Percentiles rank a stretch among this genome's conserved stretches.
Conservation (phyloP, 2,888 invertebrate genomes). For the Pteria penguin region DNA sequence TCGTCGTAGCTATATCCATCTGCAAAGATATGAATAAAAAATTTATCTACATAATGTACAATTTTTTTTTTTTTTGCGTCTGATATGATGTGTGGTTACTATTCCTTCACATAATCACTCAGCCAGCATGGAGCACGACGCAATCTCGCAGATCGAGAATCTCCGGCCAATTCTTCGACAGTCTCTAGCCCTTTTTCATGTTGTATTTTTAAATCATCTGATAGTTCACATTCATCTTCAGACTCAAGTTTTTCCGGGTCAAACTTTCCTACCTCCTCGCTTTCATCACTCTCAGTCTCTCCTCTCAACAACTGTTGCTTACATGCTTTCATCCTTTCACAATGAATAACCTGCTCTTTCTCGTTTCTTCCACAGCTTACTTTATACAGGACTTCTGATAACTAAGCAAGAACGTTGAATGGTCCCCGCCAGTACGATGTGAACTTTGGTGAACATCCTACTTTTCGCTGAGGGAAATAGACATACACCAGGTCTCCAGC, state of each 20-base stretch:
- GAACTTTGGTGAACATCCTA: conserved; percentile 37
- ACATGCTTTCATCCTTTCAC: conserved; percentile 18
- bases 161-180: too few species aligned
- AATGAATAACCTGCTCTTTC: conserved; percentile 24
- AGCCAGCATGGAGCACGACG: not conserved
- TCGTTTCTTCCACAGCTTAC: conserved; percentile 37
- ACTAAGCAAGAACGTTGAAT: conserved; percentile 24
- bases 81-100: too few species aligned
- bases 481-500: conserved; percentile 43
- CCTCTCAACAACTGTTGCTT: conserved; percentile 23
- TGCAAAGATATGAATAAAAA: not conserved
- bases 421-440: conserved; percentile 39
- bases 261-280: too few species aligned
- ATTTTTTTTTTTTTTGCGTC: too few species aligned
- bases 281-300: too few species aligned
- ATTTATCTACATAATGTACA: not conserved
- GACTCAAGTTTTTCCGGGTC: not conserved
- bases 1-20: not conserved
- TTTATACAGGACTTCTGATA: conserved; percentile 42
- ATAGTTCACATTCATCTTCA: not conserved
- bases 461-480: conserved; percentile 46
- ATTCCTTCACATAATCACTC: conserved; percentile 2
- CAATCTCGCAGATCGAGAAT: not conserved
- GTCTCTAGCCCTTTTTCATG: not conserved
- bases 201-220: too few species aligned